These are phyloP conservation scores for Synergus gifuensis DNA, from an alignment of 2,888 invertebrate genomes.

Conservation along the genomic window DNA sequence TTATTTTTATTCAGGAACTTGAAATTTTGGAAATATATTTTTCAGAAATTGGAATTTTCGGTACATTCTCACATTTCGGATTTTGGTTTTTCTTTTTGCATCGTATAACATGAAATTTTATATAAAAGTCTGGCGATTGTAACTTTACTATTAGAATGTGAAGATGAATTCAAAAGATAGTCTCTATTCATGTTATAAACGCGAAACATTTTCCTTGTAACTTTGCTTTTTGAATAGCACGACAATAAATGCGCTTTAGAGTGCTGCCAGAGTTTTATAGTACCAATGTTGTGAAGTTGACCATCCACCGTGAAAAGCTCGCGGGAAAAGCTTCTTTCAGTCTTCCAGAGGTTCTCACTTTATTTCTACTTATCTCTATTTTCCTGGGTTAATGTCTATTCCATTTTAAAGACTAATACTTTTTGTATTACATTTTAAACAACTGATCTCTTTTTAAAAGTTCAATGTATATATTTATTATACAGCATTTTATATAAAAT, in stretches of 20 bases:
- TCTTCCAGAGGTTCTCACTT: slow-evolving; percentile 9
- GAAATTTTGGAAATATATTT: too few species aligned
- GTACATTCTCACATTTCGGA: too few species aligned
- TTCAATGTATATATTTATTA: too few species aligned
- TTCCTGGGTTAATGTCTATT: neutral
- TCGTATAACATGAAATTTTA: neutral
- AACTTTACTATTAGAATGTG: slow-evolving; percentile 9
- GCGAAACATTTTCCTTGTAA: slow-evolving; percentile 29
- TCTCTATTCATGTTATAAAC: slow-evolving; percentile 29
- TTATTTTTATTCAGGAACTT: too few species aligned
- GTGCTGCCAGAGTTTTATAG: slow-evolving; percentile 16
- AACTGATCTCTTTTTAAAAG: neutral
- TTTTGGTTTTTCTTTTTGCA: neutral
- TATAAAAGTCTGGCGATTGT: neutral
- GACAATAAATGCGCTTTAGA: slow-evolving; percentile 38
- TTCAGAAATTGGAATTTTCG: too few species aligned
- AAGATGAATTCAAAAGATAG: slow-evolving; percentile 26
- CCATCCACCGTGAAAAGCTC: slow-evolving; percentile 38
- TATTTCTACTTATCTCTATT: slow-evolving; percentile 9
- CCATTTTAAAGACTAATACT: neutral
- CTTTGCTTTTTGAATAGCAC: slow-evolving; percentile 32
- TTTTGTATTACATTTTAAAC: neutral
- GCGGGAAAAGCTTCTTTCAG: slow-evolving; percentile 26
- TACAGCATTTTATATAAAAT: too few species aligned
- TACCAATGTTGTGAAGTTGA: slow-evolving; percentile 38